Evolutionary conservation across 2,113 vertebrate genomes (phyloP), one percentile per base, ranked within the genome.

Genomic region (Erinaceus europaeus): DNA sequence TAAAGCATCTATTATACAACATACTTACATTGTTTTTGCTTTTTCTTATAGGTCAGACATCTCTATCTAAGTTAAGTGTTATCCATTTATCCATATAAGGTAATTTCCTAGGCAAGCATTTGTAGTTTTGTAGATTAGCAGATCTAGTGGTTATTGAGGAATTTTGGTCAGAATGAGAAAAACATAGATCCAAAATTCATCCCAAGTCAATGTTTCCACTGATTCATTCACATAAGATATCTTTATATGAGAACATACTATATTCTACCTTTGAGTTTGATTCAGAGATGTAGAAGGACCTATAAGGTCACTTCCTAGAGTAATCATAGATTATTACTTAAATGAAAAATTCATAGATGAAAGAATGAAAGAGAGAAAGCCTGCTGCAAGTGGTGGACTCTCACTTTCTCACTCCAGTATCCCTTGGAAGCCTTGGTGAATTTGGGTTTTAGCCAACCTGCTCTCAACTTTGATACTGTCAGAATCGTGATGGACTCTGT

Each of bases 1-100:
- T 46, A 61, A 13, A 9, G 36, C 32, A 23, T 34, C 64, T 38
- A 8, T 89, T 46, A 32, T 2, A 80, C 46, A 74, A 52, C 29
- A 75, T 38, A 65, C 18, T 65, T 77, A 42, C 57, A 27, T 36
- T 93, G 27, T 17, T n/a, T 94, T 93, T 94, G 23, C 34, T 77
- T 46, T 48, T 42, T 62, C 36, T 9, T 12, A 46, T 84, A 91
- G 93, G 29, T 92, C 73, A 59, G 36, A 74, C 38, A 89, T 4
- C 9, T 74, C 65, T 46, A 53, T 25, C 88, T 25, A 64, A 83
- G 73, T 46, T 77, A 59, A 87, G 90, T 79, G 11, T 68, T 75
- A 75, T 40, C 9, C 48, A 15, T 92, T 85, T 84, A 68, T 88
- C 21, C 18, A 52, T 3, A 1, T 21, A 85, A 86, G 67, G 57